phyloP scores from a whole-genome alignment of 2,797 vertebrate species.

The Danio choprae region DNA sequence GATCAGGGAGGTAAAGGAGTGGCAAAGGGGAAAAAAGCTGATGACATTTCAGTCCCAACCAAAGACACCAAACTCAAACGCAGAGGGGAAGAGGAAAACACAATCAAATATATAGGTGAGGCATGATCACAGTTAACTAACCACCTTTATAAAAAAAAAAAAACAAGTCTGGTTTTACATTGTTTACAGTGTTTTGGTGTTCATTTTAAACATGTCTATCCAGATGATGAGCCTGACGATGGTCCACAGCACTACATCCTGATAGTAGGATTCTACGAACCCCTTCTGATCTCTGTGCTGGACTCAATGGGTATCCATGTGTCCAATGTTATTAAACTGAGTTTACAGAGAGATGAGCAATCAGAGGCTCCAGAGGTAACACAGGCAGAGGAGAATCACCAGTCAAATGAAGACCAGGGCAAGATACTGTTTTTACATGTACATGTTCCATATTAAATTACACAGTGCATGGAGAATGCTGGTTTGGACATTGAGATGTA shows the following conservation, averaged over 20 bases:
- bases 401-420: conserved; percentile 35
- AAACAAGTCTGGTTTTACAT: not conserved
- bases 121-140: not conserved
- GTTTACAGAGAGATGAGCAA: conserved; percentile 35
- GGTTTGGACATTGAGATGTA: not conserved
- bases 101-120: conserved; percentile 79
- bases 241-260: conserved; percentile 91
- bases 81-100: conserved; percentile 78
- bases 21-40: conserved; percentile 73
- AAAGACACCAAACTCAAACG: conserved; percentile 81
- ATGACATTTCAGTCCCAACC: conserved; percentile 43
- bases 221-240: conserved; percentile 93
- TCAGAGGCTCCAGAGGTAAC: not conserved
- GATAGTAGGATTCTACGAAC: conserved; percentile 85
- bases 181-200: not conserved
- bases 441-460: not conserved
- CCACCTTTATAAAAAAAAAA: not conserved
- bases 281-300: conserved; percentile 81
- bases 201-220: conserved; percentile 13
- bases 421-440: not conserved
- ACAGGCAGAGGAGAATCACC: not conserved
- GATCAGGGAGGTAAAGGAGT: conserved; percentile 75
- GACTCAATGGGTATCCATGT: conserved; percentile 82
- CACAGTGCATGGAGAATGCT: not conserved
- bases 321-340: conserved; percentile 83